These are phyloP conservation scores for Telenomus remus DNA, from an alignment of 1,140 invertebrate species.

Conservation along the genomic window DNA sequence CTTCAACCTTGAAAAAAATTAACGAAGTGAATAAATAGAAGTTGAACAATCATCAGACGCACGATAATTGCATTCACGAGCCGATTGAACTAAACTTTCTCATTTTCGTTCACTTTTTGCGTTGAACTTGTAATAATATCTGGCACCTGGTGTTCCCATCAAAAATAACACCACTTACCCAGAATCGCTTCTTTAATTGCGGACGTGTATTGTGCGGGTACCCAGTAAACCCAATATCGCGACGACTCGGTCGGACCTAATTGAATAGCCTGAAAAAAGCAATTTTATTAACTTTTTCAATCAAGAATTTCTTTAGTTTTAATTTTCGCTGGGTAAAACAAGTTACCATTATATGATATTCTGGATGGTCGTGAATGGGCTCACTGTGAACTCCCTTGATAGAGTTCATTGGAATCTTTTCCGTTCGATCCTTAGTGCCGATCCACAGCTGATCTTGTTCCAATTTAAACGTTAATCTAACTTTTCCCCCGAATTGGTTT, in stretches of 20 bases:
- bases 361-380: constrained; percentile 91
- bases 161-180: constrained; percentile 91
- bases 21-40: neutral
- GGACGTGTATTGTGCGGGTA: constrained; percentile 92
- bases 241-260: constrained; percentile 92
- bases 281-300: neutral
- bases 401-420: constrained; percentile 93
- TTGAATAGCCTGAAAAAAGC: constrained; percentile 82
- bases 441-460: constrained; percentile 95
- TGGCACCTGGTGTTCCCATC: constrained; percentile 62
- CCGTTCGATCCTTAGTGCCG: constrained; percentile 94
- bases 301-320: too few relatives aligned
- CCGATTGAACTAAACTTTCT: constrained; percentile 40
- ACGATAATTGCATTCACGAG: constrained; percentile 25
- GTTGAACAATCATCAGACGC: neutral
- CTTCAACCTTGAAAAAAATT: constrained; percentile 35
- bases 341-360: constrained; percentile 94
- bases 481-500: constrained; percentile 94
- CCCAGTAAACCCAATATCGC: constrained; percentile 96
- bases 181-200: constrained; percentile 94
- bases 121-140: constrained; percentile 55
- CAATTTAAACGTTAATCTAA: constrained; percentile 93
- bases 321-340: too few relatives aligned
- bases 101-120: constrained; percentile 14
- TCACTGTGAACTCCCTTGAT: constrained; percentile 91